phyloP scores from a whole-genome alignment of 2,113 vertebrate species.

The Sciurus niger region DNA sequence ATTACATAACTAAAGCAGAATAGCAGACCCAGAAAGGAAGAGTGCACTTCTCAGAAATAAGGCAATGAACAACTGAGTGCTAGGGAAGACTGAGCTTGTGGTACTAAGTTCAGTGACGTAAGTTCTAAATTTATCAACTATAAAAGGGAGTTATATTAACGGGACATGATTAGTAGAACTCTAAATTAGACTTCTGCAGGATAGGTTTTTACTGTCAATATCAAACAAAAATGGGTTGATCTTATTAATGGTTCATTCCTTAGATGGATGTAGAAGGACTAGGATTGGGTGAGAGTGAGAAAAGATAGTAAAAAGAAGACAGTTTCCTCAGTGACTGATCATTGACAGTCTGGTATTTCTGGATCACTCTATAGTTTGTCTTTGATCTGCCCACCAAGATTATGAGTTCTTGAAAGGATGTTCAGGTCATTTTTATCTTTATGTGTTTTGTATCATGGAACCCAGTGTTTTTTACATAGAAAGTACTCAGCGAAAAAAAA shows the following conservation, averaged over 20 bases:
- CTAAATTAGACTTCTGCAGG: not conserved
- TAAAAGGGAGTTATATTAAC: not conserved
- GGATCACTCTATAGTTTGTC: not conserved
- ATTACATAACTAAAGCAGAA: not conserved
- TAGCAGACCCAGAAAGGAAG: constrained; percentile 7
- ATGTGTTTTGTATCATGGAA: not conserved
- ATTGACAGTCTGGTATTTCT: not conserved
- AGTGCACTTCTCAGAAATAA: not conserved
- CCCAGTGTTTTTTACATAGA: not conserved
- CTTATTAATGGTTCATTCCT: not conserved
- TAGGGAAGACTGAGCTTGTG: not conserved
- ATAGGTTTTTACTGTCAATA: not conserved
- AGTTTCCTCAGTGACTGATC: not conserved
- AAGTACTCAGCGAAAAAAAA: not conserved
- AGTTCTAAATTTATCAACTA: not conserved
- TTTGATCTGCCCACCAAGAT: not conserved
- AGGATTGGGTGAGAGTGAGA: not conserved
- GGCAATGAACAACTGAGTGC: not conserved
- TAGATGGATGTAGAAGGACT: not conserved
- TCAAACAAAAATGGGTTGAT: not conserved
- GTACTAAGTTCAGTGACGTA: not conserved
- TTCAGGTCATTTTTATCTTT: not conserved
- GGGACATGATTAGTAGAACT: not conserved
- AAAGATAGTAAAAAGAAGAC: not conserved
- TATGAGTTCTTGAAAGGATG: not conserved